These are phyloP conservation scores for Rafetus swinhoei DNA, from an alignment of 2,113 vertebrate species.

Conservation along the genomic window DNA sequence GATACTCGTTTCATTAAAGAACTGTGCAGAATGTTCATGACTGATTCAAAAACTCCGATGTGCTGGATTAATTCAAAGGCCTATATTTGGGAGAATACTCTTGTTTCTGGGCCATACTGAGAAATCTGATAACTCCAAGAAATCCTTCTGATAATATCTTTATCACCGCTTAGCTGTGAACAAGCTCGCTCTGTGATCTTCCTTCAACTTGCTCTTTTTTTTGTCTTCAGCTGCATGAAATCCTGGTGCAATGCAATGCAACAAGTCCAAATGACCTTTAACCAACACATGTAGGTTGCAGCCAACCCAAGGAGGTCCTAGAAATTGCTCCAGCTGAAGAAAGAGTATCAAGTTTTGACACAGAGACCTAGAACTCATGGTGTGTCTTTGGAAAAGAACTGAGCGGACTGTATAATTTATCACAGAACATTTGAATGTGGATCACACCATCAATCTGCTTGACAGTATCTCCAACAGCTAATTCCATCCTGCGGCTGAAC, in stretches of 20 bases:
- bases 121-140: neutral
- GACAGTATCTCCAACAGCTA: slow-evolving; percentile 67
- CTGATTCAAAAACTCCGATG: neutral
- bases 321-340: slow-evolving; percentile 9
- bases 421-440: slow-evolving; percentile 64
- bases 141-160: neutral
- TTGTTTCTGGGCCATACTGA: neutral
- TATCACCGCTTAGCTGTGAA: neutral
- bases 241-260: slow-evolving; percentile 27
- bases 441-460: slow-evolving; percentile 63
- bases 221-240: slow-evolving; percentile 32
- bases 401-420: slow-evolving; percentile 72
- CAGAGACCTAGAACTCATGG: slow-evolving; percentile 38
- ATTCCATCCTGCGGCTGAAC: slow-evolving; percentile 27
- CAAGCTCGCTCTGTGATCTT: neutral
- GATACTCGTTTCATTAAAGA: neutral
- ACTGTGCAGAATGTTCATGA: neutral
- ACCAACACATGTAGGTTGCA: neutral
- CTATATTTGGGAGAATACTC: neutral
- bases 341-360: neutral
- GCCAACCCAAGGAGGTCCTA: slow-evolving; percentile 22
- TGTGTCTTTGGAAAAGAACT: slow-evolving; percentile 68
- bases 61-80: accelerated
- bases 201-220: neutral
- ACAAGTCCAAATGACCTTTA: slow-evolving; percentile 26